These are phyloP conservation scores for Trachelipus rathkii DNA, from an alignment of 1,140 invertebrate species.

Conservation along the genomic window DNA sequence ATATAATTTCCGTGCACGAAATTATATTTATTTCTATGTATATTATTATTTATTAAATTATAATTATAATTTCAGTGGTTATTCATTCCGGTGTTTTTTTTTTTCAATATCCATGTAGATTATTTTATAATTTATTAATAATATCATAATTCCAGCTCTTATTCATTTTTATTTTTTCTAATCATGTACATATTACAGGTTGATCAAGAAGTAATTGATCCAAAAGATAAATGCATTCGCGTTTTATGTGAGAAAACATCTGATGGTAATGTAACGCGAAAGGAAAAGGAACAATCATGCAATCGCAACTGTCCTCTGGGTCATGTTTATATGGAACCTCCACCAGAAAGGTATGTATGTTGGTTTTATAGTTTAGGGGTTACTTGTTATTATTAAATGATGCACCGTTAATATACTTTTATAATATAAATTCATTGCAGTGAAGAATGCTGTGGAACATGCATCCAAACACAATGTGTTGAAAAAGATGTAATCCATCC, in stretches of 20 bases:
- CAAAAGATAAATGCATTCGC: conserved; percentile 34
- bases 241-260: conserved; percentile 28
- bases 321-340: conserved; percentile 32
- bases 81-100: too few species aligned
- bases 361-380: background rate
- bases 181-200: conserved; percentile 9
- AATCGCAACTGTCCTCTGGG: conserved; percentile 39
- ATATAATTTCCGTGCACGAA: too few species aligned
- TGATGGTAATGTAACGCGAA: conserved; percentile 39
- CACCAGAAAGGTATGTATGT: conserved; percentile 33
- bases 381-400: background rate
- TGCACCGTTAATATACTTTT: background rate
- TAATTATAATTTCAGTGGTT: too few species aligned
- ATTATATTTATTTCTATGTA: too few species aligned
- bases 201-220: conserved; percentile 35
- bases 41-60: too few species aligned
- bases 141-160: too few species aligned
- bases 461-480: conserved; percentile 62
- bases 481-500: conserved; percentile 55
- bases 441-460: conserved; percentile 66
- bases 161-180: background rate
- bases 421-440: conserved; percentile 33
- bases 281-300: conserved; percentile 39
- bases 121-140: too few species aligned
- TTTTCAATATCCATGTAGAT: too few species aligned